phyloP scores from a whole-genome alignment of 2,888 invertebrate species.

The Ophraella communa region DNA sequence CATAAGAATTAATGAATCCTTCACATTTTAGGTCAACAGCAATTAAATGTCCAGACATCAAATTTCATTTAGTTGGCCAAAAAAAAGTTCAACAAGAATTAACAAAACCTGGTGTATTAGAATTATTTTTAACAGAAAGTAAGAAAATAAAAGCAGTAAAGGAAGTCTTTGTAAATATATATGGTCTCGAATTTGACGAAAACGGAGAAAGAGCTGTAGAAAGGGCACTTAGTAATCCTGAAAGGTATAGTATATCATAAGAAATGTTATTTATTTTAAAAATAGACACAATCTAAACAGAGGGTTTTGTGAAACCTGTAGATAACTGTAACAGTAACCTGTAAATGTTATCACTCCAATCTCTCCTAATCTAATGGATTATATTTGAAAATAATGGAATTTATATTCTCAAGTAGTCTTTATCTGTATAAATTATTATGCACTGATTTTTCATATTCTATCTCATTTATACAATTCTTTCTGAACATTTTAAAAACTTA shows the following conservation, averaged over 20 bases:
- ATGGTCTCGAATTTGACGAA: constrained; percentile 84
- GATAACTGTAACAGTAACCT: no score
- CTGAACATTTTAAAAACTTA: no score
- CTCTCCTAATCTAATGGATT: no score
- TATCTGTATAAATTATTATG: no score
- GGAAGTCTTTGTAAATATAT: constrained; percentile 89
- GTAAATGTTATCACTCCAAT: no score
- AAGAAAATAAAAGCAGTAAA: constrained; percentile 70
- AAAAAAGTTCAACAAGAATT: constrained; percentile 95
- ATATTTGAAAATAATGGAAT: no score
- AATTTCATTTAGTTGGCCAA: constrained; percentile 91
- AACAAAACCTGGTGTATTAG: constrained; percentile 75
- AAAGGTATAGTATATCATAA: constrained; percentile 62
- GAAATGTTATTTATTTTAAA: neutral
- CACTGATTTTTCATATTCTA: no score
- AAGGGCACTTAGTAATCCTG: constrained; percentile 82
- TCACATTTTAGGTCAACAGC: constrained; percentile 63
- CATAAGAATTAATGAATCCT: neutral
- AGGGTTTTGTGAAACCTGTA: no score
- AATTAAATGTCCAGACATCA: constrained; percentile 95
- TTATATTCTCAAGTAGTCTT: no score
- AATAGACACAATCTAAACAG: no score
- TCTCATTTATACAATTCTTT: no score
- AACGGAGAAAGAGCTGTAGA: constrained; percentile 79
- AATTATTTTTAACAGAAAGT: constrained; percentile 73